Base-by-base conservation (phyloP, 2,113 vertebrate species). In the Phalacrocorax carbo region DNA sequence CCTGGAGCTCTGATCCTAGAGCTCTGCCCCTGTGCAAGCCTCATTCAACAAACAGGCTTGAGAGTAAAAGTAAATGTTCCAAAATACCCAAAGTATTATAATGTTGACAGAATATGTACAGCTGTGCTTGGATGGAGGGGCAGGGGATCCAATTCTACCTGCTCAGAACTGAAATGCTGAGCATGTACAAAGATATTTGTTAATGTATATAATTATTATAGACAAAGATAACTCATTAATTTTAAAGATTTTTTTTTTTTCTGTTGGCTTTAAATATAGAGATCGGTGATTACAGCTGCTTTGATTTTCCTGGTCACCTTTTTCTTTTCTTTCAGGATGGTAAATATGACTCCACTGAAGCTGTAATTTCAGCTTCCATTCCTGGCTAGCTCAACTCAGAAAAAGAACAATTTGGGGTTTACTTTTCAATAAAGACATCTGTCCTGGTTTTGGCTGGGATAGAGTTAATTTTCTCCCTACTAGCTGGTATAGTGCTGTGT, bases 301-400 rank as follows among this genome's bases (percentile, higher is more conserved):
- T 25, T 62, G 10, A 4, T 86, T 70, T 96, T 71, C 38, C 51
- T 71, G n/a, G 18, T 48, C 48, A 40, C 13, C 15, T 90, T 93
- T 86, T 92, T 51, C 42, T 84, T 52, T 36, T 83, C 81, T 95
- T 71, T 36, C 68, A 68, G 42, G 13, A 51, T 51, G 78, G 60
- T 79, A 90, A 96, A 95, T 42, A 30, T 3, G 42, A 94, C 32
- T 88, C 82, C 29, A 68, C 25, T 29, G 38, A 71, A 90, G 60
- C 60, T 93, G 68, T 70, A 93, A 94, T 86, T 95, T 92, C 87
- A 96, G 75, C 64, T 93, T 66, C 66, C 54, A 64, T 38, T 65
- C 73, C 64, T 86, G 51, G 38, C 16, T n/a, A 86, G 9, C 49
- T 52, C 66, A 82, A 49, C 40, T 82, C 64, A 80, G 75, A 70